These are phyloP conservation scores for Lithobates sylvaticus DNA, from an alignment of 2,797 vertebrate genomes.

Conservation along the genomic window DNA sequence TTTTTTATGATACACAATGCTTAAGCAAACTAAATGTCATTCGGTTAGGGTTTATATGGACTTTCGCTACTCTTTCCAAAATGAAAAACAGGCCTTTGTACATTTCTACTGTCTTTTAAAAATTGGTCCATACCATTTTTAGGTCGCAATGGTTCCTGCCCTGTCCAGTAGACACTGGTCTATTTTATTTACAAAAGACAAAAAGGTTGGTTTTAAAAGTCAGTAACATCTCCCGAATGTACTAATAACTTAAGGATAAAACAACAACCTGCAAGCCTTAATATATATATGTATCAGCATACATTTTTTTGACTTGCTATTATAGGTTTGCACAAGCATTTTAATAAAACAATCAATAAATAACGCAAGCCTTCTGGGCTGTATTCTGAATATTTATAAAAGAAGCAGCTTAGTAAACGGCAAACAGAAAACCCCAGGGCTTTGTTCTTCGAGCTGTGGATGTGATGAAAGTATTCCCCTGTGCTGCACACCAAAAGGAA, in stretches of 20 bases:
- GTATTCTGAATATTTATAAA: slow-evolving; percentile 22
- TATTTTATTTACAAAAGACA: neutral
- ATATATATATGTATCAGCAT: neutral
- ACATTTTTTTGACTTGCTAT: neutral
- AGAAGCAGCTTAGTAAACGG: neutral
- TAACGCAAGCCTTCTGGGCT: neutral
- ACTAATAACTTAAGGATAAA: neutral
- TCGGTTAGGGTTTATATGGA: too few relatives aligned
- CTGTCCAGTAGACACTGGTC: neutral
- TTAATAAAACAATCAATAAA: neutral
- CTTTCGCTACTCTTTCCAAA: too few relatives aligned
- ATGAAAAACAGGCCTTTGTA: too few relatives aligned
- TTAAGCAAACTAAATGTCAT: too few relatives aligned
- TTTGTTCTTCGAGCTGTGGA: slow-evolving; percentile 16
- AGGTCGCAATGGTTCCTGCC: too few relatives aligned
- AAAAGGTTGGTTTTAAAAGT: too few relatives aligned
- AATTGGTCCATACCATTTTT: too few relatives aligned
- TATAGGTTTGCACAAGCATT: neutral
- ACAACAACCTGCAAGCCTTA: neutral
- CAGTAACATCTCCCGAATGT: too few relatives aligned
- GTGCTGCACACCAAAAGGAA: slow-evolving; percentile 15
- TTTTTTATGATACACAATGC: too few relatives aligned
- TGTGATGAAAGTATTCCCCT: slow-evolving; percentile 4
- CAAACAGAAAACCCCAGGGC: neutral
- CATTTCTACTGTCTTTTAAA: too few relatives aligned